phyloP scores from a whole-genome alignment of 1,140 invertebrate species.

The Eumeta japonica region DNA sequence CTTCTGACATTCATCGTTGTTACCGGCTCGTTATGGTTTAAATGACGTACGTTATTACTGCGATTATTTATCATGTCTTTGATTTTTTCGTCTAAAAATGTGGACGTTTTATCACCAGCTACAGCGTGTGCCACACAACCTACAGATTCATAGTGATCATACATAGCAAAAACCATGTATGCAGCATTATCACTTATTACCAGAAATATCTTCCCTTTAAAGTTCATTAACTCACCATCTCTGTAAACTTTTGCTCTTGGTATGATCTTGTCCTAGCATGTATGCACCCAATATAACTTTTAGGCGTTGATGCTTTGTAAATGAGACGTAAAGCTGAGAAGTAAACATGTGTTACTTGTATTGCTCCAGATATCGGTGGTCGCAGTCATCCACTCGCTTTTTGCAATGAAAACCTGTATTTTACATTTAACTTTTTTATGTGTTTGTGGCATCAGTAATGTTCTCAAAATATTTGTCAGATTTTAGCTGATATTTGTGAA shows the following conservation, averaged over 20 bases:
- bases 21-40: conserved; percentile 19
- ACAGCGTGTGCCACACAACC: conserved; percentile 20
- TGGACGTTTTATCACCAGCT: conserved; percentile 19
- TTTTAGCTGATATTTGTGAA: conserved; percentile 17
- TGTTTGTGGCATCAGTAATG: conserved; percentile 18
- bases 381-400: conserved; percentile 16
- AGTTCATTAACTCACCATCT: conserved; percentile 18
- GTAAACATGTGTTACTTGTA: conserved; percentile 19
- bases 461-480: conserved; percentile 28
- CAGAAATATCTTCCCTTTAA: conserved; percentile 16
- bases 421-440: conserved; percentile 17
- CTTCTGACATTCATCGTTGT: conserved; percentile 20
- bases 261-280: conserved; percentile 20
- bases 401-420: conserved; percentile 15
- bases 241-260: conserved; percentile 19
- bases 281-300: conserved; percentile 22
- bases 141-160: conserved; percentile 18
- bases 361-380: conserved; percentile 22
- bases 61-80: conserved; percentile 16
- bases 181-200: conserved; percentile 21
- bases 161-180: conserved; percentile 17
- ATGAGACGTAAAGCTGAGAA: conserved; percentile 18
- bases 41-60: conserved; percentile 22
- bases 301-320: conserved; percentile 13
- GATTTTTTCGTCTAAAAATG: conserved; percentile 16